phyloP scores from a whole-genome alignment of 2,113 vertebrate genomes.

The Petrocephalus microphthalmus region DNA sequence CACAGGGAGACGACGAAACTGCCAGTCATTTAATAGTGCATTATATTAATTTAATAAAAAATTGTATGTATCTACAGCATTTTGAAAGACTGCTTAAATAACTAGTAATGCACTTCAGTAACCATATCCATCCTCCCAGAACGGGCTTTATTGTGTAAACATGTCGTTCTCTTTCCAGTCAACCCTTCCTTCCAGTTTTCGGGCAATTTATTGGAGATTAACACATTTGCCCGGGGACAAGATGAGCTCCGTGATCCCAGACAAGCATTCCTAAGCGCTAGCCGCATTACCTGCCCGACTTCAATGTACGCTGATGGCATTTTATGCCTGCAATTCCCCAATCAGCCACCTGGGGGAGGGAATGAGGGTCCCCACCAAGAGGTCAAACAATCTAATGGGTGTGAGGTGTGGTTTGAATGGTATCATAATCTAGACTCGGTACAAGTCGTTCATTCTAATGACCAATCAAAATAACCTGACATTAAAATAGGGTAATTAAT shows the following conservation, averaged over 20 bases:
- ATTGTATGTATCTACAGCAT: not conserved
- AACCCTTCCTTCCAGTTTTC: not conserved
- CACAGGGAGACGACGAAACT: not conserved
- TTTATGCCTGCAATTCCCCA: slow-evolving; percentile 17
- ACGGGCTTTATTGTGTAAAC: not conserved
- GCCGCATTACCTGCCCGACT: not conserved
- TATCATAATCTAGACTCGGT: not conserved
- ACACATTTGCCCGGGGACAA: not conserved
- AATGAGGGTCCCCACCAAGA: not conserved
- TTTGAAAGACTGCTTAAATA: not conserved
- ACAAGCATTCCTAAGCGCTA: not conserved
- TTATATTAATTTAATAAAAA: not conserved
- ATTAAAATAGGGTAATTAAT: not conserved
- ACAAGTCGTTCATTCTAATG: not conserved
- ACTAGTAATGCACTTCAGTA: not conserved
- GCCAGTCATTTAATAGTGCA: not conserved
- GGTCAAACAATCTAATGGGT: slow-evolving; percentile 9
- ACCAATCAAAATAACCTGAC: slow-evolving; percentile 1
- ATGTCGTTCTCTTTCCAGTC: not conserved
- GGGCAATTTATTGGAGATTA: not conserved
- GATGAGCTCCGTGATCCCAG: not conserved
- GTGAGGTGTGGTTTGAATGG: not conserved
- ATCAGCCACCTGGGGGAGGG: slow-evolving; percentile 27
- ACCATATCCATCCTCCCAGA: not conserved
- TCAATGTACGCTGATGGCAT: not conserved